Percentiles rank a stretch among this genome's conserved stretches.
phyloP scores from a whole-genome alignment of 2,888 invertebrate genomes.

The Graphium colonna region DNA sequence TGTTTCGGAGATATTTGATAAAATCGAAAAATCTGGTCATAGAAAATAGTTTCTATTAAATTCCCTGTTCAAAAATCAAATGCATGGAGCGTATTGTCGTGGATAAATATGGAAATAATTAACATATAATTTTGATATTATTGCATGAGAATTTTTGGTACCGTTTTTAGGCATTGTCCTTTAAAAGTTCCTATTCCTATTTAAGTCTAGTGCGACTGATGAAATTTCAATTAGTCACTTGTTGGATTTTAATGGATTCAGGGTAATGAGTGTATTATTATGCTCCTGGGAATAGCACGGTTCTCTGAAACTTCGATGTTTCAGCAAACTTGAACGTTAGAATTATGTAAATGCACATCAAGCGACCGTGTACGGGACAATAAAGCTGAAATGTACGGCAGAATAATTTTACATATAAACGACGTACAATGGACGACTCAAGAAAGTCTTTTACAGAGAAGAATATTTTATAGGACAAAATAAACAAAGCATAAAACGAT shows the following conservation, averaged over 20 bases:
- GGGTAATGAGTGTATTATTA: constrained; percentile 1
- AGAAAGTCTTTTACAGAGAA: constrained; percentile 3
- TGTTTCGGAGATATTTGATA: too few relatives aligned
- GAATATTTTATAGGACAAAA: constrained; percentile 1
- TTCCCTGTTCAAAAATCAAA: too few relatives aligned
- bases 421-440: neutral
- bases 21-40: too few relatives aligned
- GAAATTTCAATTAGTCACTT: neutral
- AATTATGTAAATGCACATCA: constrained; percentile 19
- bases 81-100: too few relatives aligned
- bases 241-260: neutral
- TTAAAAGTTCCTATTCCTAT: too few relatives aligned
- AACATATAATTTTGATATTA: too few relatives aligned
- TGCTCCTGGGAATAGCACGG: constrained; percentile 1
- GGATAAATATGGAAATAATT: too few relatives aligned
- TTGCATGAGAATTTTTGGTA: too few relatives aligned
- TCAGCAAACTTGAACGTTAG: constrained; percentile 13
- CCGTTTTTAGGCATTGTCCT: too few relatives aligned
- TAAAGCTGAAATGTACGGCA: constrained; percentile 15
- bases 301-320: constrained; percentile 14
- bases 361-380: constrained; percentile 12
- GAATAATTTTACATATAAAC: constrained; percentile 14
- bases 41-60: too few relatives aligned
- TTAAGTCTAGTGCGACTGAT: too few relatives aligned
- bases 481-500: neutral